Evolutionary conservation across 2,888 invertebrate species (phyloP).

Genomic region (Didymodactylos carnosus): DNA sequence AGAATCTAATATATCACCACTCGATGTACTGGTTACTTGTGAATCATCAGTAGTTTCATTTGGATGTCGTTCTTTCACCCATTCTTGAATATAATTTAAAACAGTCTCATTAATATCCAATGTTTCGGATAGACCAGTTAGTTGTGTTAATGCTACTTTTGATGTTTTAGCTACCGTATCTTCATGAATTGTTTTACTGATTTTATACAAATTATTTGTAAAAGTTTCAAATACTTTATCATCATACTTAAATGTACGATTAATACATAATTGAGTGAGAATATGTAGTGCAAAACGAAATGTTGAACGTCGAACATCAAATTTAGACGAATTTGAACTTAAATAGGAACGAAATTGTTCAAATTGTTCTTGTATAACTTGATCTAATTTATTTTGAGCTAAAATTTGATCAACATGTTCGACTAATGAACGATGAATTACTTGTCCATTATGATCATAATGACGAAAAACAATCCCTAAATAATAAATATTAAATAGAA

Average conservation of each 20-base stretch:
- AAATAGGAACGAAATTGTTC: not conserved
- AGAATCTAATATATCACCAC: not conserved
- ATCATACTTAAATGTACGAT: no score
- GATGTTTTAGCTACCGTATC: not conserved
- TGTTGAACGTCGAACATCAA: not conserved
- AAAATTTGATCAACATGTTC: not conserved
- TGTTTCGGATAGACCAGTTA: not conserved
- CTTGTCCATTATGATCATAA: not conserved
- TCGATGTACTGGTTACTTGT: not conserved
- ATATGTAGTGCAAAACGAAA: not conserved
- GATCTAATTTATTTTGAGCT: not conserved
- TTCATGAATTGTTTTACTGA: not conserved
- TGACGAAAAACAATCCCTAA: not conserved
- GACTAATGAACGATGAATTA: not conserved
- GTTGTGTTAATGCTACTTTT: not conserved
- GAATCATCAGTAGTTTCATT: not conserved
- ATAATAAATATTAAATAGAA: no score
- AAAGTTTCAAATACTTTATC: not conserved
- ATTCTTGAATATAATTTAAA: not conserved
- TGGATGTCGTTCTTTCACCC: not conserved
- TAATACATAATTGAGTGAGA: not conserved
- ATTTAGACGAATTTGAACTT: not conserved
- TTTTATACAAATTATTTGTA: not conserved
- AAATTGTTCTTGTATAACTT: not conserved
- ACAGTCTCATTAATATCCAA: not conserved